Percentiles rank a stretch among this genome's conserved stretches.
These are phyloP conservation scores for Petrocephalus zakoni DNA, from an alignment of 2,113 vertebrate genomes.

Conservation along the genomic window DNA sequence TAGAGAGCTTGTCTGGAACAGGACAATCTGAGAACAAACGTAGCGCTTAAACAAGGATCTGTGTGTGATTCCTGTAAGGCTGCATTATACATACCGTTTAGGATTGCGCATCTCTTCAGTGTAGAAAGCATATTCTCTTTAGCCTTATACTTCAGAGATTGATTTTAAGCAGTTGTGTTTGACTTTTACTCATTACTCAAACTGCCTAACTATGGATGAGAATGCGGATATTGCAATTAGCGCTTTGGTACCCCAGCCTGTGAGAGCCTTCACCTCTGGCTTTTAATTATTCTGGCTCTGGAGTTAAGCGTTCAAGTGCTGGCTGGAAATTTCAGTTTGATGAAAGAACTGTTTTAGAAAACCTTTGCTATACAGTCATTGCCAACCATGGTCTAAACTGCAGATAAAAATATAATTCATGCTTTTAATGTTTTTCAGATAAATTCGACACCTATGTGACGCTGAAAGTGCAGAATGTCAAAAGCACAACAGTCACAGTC, in stretches of 20 bases:
- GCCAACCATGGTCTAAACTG: neutral
- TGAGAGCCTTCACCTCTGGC: neutral
- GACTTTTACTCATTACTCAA: neutral
- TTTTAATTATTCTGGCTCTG: neutral
- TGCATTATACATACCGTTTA: neutral
- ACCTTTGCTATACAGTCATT: neutral
- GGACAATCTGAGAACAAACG: neutral
- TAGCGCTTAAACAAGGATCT: neutral
- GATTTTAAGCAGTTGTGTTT: neutral
- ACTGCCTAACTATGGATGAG: neutral
- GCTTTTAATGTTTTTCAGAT: constrained; percentile 60
- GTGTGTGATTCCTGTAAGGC: neutral
- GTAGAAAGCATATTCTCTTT: neutral
- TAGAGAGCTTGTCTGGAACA: neutral
- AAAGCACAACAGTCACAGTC: constrained; percentile 86
- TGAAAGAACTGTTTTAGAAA: neutral
- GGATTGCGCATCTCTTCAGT: neutral
- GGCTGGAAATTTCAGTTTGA: neutral
- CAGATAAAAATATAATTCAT: neutral
- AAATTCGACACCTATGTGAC: constrained; percentile 93
- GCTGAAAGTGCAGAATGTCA: constrained; percentile 94
- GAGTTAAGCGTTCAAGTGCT: neutral
- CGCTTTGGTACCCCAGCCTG: neutral
- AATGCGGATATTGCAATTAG: neutral
- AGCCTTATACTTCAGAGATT: neutral